Percentiles rank a stretch among this genome's conserved stretches.
phyloP scores from a whole-genome alignment of 2,797 vertebrate genomes.

The Aplochiton taeniatus region DNA sequence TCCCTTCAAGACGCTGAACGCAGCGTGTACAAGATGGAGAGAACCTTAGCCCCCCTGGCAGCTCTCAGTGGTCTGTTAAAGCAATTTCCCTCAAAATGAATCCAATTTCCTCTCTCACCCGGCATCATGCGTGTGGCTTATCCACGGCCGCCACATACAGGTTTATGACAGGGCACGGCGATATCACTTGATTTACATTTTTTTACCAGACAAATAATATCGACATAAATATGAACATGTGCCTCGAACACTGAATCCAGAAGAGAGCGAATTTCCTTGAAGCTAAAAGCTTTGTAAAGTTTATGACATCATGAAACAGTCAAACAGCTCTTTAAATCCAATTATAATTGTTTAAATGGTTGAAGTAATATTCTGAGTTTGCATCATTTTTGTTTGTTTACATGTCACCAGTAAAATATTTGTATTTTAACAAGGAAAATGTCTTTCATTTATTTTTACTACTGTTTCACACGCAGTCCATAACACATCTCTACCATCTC shows the following conservation, averaged over 20 bases:
- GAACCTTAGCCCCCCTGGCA: conserved; percentile 28
- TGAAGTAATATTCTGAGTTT: no score
- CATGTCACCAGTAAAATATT: conserved; percentile 4
- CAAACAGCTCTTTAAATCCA: no score
- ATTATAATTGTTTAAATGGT: no score
- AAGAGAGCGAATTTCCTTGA: neutral
- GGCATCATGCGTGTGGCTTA: conserved; percentile 18
- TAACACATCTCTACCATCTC: conserved; percentile 22
- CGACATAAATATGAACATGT: no score
- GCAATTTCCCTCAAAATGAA: conserved; percentile 81
- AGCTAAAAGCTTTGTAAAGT: no score
- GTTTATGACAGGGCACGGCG: conserved; percentile 1
- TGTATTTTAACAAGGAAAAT: conserved; percentile 7
- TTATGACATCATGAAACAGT: no score
- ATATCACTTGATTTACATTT: conserved; percentile 2
- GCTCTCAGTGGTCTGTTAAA: conserved; percentile 77
- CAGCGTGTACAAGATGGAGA: conserved; percentile 11
- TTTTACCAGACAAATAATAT: neutral
- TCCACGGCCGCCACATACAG: conserved; percentile 29
- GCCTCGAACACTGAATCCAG: no score
- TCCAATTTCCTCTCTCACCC: conserved; percentile 44
- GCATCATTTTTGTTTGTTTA: no score
- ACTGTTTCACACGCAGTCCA: conserved; percentile 12
- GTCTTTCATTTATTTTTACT: neutral
- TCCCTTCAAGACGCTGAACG: conserved; percentile 41